phyloP scores from a whole-genome alignment of 2,888 invertebrate species.

The Petrolisthes manimaculis region DNA sequence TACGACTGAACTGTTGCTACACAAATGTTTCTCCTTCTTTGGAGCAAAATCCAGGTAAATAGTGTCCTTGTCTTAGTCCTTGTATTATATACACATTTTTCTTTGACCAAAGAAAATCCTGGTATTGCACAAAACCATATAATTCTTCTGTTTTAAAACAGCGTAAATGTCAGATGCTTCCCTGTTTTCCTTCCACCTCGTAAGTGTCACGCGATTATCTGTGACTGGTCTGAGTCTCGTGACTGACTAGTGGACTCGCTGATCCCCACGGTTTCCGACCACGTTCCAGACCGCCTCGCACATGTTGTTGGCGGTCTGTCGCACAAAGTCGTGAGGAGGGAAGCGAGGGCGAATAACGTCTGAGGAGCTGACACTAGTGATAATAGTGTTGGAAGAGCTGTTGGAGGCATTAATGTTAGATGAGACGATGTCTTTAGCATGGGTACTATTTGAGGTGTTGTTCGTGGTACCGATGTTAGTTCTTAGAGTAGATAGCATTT shows the following conservation, averaged over 20 bases:
- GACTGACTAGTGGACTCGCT: background rate
- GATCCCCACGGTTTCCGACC: too few species aligned
- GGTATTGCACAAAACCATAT: too few species aligned
- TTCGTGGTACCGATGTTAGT: slow-evolving; percentile 7
- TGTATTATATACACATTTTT: background rate
- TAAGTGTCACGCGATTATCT: background rate
- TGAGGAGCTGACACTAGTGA: background rate
- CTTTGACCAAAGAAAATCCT: background rate
- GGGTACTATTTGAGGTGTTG: background rate
- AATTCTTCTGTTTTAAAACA: too few species aligned
- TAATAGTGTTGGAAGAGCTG: too few species aligned
- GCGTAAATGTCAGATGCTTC: background rate
- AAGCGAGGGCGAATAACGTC: slow-evolving; percentile 32
- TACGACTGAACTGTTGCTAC: too few species aligned
- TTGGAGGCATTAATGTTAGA: too few species aligned
- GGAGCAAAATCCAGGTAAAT: too few species aligned
- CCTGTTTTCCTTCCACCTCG: background rate
- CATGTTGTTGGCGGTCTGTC: slow-evolving; percentile 12
- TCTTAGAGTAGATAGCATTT: background rate
- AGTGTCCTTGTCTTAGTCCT: background rate
- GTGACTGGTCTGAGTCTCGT: too few species aligned
- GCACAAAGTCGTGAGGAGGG: slow-evolving; percentile 48
- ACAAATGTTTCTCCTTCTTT: too few species aligned
- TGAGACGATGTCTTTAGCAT: too few species aligned
- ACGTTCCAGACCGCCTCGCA: background rate